Base-by-base conservation (phyloP, 2,888 invertebrate species). In the Philhelius pedissequus region DNA sequence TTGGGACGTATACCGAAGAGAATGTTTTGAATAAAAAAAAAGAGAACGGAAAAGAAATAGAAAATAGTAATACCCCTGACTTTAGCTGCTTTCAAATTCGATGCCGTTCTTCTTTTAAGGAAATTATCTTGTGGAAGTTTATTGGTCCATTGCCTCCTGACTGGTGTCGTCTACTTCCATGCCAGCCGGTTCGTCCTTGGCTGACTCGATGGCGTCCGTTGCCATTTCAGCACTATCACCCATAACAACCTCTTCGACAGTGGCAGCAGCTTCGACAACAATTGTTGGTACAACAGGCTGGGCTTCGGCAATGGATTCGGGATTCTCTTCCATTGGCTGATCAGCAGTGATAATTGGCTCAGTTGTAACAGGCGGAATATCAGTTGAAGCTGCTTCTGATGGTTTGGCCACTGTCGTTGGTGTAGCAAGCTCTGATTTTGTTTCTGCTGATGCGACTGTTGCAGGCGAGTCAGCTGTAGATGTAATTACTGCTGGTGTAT, bases 141-240 rank as follows among this genome's bases (percentile, higher is more conserved):
- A 91, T 87, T 91, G 91, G 87, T 91, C 91, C 91, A 92, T 92
- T 70, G 92, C 91, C 87, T 91, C 91, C 71, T 91, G 91, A 87
- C 91, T 91, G 86, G 90, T 91, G 66, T 91, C 91, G 58, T 92
- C 91, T 18, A 91, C 90, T 76, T 92, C 91, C 91, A 92, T 92
- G 69, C 90, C 90, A 40, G 89, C 89, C 9, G 89, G 88, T 77
- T 90, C 91, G 43, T 91, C 90, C 84, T 91, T 91, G 74, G 87
- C 52, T 71, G 78, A 78, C 9, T 87, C 86, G 2, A 86, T 87
- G 32, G 88, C 88, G 60, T 91, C 90, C 38, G 91, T 91, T 69
- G 90, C 89, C 90, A 91, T 91, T 82, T 88, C 90, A 78, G 87
- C 87, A 38, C 88, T 87, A 25, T 88, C 87, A 11, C 88, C 87